phyloP scores from a whole-genome alignment of 2,113 vertebrate species.

The Zingel zingel region DNA sequence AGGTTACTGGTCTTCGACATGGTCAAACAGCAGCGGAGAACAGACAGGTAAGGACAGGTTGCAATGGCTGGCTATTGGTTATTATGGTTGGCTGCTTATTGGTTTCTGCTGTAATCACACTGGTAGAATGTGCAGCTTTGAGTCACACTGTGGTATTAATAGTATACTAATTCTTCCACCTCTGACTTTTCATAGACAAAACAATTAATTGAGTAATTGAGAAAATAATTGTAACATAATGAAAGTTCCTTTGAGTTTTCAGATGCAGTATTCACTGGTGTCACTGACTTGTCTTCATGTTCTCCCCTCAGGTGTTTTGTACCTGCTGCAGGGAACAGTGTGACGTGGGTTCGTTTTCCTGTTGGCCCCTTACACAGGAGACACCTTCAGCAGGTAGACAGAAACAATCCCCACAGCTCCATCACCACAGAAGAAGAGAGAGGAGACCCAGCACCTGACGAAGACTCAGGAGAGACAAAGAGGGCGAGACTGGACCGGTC shows the following conservation, averaged over 20 bases:
- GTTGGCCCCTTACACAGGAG: neutral
- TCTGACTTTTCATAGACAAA: too few species aligned
- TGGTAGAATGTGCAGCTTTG: too few species aligned
- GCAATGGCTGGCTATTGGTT: neutral
- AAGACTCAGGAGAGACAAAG: slow-evolving; percentile 40
- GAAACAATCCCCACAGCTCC: slow-evolving; percentile 8
- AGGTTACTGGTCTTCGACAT: slow-evolving; percentile 39
- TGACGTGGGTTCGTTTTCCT: slow-evolving; percentile 51
- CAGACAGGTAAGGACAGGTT: slow-evolving; percentile 43
- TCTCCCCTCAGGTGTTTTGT: slow-evolving; percentile 45
- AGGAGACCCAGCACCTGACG: neutral
- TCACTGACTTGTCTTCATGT: neutral
- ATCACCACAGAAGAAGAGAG: slow-evolving; percentile 43
- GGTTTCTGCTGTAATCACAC: too few species aligned
- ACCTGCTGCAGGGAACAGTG: slow-evolving; percentile 10
- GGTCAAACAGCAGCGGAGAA: slow-evolving; percentile 55
- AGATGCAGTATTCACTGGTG: too few species aligned
- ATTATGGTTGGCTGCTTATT: neutral
- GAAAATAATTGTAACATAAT: too few species aligned
- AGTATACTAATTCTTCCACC: too few species aligned
- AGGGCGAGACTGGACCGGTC: slow-evolving; percentile 29
- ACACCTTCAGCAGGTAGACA: neutral
- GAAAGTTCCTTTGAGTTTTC: too few species aligned
- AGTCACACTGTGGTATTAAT: too few species aligned
- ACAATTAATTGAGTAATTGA: too few species aligned